Evolutionary conservation across 2,888 invertebrate species (phyloP).

Genomic region (Hydraecia micacea): DNA sequence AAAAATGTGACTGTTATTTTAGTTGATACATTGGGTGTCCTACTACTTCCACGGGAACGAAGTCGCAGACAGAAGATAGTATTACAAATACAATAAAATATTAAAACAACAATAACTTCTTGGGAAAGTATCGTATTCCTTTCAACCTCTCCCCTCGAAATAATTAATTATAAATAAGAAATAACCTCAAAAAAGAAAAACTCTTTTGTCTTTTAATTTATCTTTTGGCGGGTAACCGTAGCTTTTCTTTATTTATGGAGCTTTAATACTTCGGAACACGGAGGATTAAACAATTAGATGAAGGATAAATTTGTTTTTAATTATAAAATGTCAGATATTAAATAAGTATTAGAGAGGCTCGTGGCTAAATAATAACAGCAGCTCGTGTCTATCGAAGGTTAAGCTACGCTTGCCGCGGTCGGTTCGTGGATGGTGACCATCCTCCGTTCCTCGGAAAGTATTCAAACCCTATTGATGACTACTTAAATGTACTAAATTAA

Average conservation of each 20-base stretch:
- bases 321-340: slow-evolving; percentile 35
- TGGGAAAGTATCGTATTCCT: slow-evolving; percentile 18
- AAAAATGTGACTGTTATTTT: not conserved
- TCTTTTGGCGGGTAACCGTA: slow-evolving; percentile 28
- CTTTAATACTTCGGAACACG: slow-evolving; percentile 47
- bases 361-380: not conserved
- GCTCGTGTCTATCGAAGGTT: not conserved
- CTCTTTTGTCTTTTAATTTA: slow-evolving; percentile 52
- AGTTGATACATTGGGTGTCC: not conserved
- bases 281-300: slow-evolving; percentile 20
- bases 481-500: too few species aligned
- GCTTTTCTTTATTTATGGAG: slow-evolving; percentile 56
- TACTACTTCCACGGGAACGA: not conserved
- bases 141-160: slow-evolving; percentile 14
- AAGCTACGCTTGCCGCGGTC: not conserved
- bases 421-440: not conserved
- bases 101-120: slow-evolving; percentile 16
- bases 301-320: slow-evolving; percentile 47
- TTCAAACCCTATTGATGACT: too few species aligned
- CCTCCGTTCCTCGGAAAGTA: not conserved
- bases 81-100: slow-evolving; percentile 6
- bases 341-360: slow-evolving; percentile 26
- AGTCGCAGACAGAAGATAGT: not conserved
- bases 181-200: slow-evolving; percentile 41
- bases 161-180: slow-evolving; percentile 60